Base-by-base conservation (phyloP, 1,140 invertebrate species). In the Drosophila bocqueti region DNA sequence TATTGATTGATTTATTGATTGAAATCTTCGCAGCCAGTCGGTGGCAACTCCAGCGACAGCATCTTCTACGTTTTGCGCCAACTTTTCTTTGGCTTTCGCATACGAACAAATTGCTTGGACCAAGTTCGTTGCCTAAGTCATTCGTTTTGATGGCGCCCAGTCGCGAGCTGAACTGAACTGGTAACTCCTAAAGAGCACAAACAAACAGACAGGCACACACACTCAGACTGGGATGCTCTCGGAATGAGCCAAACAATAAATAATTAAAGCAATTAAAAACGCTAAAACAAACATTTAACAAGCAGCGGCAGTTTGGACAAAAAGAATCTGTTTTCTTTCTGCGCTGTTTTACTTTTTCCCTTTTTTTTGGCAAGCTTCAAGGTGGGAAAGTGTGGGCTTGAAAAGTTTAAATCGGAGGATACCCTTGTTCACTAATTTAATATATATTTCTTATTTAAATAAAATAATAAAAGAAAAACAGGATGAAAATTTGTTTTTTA, bases 191-290 rank as follows among this genome's bases (percentile, higher is more conserved):
- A 71, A 71, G 63, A 63, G 36, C 55, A 61, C 55, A 42, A 3
- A 18, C 45, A 16, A 55, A 24, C 52, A 55, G 34, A 59, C 52
- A 26, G 26, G 15, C 59, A 57, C 42, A 69, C 36, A 21, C 42
- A 72, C 43, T 61, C 29, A 46, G n/a, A 54, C 61, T 52, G 1
- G 49, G 26, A 1, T 18, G 31, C 46, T 59, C 31, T 18, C 45
- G 40, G 54, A 45, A 59, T 65, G 40, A 58, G 64, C 77, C 85
- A 85, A 90, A 90, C 85, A 90, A 90, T 90, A 90, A 90, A 90
- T 90, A 90, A 90, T 90, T 90, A 90, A 90, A 90, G 85, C 85
- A 90, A 90, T 90, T 90, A 90, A 90, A 90, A 90, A 85, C 83
- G 79, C 85, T 90, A 90, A 90, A 90, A 90, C 85, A 90, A 90